These are phyloP conservation scores for Lophius americanus DNA, from an alignment of 2,797 vertebrate species.

Conservation along the genomic window DNA sequence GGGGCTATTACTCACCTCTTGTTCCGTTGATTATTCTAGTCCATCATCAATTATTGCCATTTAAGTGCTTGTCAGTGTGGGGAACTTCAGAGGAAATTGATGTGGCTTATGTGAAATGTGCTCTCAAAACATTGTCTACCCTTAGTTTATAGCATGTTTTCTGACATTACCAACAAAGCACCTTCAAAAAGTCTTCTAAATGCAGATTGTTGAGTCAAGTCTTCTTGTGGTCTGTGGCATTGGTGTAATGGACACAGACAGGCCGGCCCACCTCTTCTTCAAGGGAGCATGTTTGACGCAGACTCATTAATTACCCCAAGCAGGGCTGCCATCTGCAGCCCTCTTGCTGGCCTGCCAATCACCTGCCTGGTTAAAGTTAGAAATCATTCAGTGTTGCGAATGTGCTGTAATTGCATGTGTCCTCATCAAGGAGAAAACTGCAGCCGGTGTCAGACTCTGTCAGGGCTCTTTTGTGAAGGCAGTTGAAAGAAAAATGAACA, in stretches of 20 bases:
- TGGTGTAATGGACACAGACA: constrained; percentile 60
- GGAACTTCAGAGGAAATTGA: background rate
- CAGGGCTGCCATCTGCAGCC: constrained; percentile 41
- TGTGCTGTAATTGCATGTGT: constrained; percentile 43
- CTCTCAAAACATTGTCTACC: background rate
- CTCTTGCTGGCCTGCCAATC: constrained; percentile 64
- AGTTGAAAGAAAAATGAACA: constrained; percentile 28
- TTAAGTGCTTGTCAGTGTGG: constrained; percentile 14
- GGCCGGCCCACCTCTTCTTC: constrained; percentile 40
- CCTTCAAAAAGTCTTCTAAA: constrained; percentile 4
- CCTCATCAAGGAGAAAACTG: constrained; percentile 57
- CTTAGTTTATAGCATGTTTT: background rate
- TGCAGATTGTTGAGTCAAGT: constrained; percentile 29
- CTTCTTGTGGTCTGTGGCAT: constrained; percentile 20
- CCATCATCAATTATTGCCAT: constrained; percentile 17
- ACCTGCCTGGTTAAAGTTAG: constrained; percentile 71
- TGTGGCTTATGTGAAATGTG: background rate
- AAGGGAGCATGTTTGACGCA: constrained; percentile 58
- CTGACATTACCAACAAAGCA: constrained; percentile 3
- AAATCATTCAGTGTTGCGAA: constrained; percentile 61
- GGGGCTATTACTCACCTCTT: constrained; percentile 10
- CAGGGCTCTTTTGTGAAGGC: constrained; percentile 59
- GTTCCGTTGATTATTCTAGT: constrained; percentile 6
- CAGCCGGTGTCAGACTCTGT: constrained; percentile 53
- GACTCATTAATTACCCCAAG: constrained; percentile 75